Base-by-base conservation (phyloP, 2,888 invertebrate genomes). In the Torymus tubicola region DNA sequence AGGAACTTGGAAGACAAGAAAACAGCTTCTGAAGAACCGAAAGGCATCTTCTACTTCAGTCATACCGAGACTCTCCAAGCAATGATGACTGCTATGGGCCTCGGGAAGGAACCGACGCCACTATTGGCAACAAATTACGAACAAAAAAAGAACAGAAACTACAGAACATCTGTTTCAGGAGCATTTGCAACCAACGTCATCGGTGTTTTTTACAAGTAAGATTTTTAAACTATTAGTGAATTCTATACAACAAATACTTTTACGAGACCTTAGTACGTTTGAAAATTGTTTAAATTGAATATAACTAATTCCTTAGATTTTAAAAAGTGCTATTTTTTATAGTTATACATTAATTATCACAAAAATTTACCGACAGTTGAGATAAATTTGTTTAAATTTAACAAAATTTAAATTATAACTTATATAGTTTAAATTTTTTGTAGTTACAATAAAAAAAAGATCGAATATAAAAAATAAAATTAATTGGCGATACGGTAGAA, bases 121-220 rank as follows among this genome's bases (percentile, higher is more conserved):
- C 91, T 95, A 13, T 93, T 93, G 0, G 94, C 95, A 0, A 93
- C 93, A 84, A 96, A 95, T 90, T 96, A 93, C 88, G 90, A 90
- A 77, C 86, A 88, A 2, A 90, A 93, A 83, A 90, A 91, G 60
- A 90, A 91, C 10, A 92, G 96, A 67, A 92, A 93, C 72, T 96
- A 96, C 96, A 91, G 92, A 79, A 93, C 94, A 0, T 95, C 96
- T 0, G 88, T 92, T 8, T 92, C 96, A 82, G 92, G 93, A 79
- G 95, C 96, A 0, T 96, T 95, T 87, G 94, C 94, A 11, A 93
- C 93, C 2, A 96, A 96, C 90, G 87, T 96, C 13, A 94, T 94
- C 31, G 95, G 95, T 58, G 93, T 95, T 0, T 92, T 96, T 81
- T 96, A 95, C 90, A 93, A 94, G 94, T 95, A 89, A 92, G 92